Evolutionary conservation across 1,140 invertebrate species (phyloP).

Genomic region (Cataglyphis hispanica): DNA sequence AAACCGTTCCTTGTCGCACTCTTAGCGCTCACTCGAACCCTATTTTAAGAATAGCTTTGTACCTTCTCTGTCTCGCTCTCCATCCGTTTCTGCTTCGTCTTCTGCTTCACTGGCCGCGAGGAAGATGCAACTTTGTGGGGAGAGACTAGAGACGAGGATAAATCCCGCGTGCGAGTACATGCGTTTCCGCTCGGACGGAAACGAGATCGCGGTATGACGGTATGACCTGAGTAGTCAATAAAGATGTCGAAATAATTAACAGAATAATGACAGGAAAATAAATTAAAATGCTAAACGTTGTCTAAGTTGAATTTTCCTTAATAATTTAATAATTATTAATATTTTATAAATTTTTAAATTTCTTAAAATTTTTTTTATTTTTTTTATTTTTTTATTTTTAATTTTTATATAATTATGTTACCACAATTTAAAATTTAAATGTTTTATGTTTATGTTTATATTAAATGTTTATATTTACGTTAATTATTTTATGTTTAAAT

Average conservation of each 20-base stretch:
- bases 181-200: constrained; percentile 29
- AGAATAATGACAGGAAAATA: background rate
- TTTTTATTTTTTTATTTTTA: too few species aligned
- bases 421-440: too few species aligned
- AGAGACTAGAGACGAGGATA: constrained; percentile 35
- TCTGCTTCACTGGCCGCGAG: constrained; percentile 43
- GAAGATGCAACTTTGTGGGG: background rate
- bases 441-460: background rate
- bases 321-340: background rate
- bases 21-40: constrained; percentile 70
- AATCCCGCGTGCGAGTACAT: constrained; percentile 21
- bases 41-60: constrained; percentile 79
- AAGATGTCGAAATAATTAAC: background rate
- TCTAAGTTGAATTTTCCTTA: background rate
- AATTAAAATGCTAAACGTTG: background rate
- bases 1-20: constrained; percentile 45
- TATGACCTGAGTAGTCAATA: constrained; percentile 9
- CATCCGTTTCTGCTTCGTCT: constrained; percentile 25
- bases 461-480: too few species aligned
- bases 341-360: background rate
- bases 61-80: constrained; percentile 62
- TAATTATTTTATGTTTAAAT: constrained; percentile 5
- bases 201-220: constrained; percentile 23
- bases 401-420: background rate
- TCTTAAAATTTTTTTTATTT: too few species aligned